phyloP scores from a whole-genome alignment of 37 sponge, comb jelly and placozoan species.

The Oopsacas minuta region DNA sequence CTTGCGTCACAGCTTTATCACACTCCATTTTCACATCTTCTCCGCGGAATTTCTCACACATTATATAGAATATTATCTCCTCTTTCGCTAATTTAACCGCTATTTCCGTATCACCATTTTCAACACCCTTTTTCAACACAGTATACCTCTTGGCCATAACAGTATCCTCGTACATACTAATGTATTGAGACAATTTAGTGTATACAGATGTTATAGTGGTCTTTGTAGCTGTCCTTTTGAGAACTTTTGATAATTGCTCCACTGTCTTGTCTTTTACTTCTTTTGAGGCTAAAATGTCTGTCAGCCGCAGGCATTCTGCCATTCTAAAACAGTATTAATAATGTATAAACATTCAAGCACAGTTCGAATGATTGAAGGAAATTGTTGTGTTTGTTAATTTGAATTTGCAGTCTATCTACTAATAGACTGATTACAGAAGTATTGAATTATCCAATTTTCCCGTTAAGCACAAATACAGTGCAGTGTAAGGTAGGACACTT shows the following conservation, averaged over 20 bases:
- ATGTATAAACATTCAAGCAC: no score
- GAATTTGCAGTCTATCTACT: no score
- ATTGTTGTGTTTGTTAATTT: no score
- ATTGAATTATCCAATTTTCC: no score
- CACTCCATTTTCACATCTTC: background rate
- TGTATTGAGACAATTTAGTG: background rate
- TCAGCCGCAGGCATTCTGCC: background rate
- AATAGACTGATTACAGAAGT: no score
- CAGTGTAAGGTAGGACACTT: no score
- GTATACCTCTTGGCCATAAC: background rate
- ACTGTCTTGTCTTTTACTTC: background rate
- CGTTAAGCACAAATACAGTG: no score
- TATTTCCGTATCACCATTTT: background rate
- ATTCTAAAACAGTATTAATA: no score
- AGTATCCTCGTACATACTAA: background rate
- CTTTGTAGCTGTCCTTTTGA: background rate
- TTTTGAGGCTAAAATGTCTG: background rate
- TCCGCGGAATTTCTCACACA: constrained; percentile 17
- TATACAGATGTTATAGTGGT: background rate
- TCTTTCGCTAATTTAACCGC: background rate
- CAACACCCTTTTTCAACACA: background rate
- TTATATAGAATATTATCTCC: constrained; percentile 3
- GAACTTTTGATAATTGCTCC: background rate
- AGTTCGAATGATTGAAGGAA: no score
- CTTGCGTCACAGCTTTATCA: background rate